Evolutionary conservation across 2,888 invertebrate species (phyloP).

Genomic region (Syrista parreyssii): DNA sequence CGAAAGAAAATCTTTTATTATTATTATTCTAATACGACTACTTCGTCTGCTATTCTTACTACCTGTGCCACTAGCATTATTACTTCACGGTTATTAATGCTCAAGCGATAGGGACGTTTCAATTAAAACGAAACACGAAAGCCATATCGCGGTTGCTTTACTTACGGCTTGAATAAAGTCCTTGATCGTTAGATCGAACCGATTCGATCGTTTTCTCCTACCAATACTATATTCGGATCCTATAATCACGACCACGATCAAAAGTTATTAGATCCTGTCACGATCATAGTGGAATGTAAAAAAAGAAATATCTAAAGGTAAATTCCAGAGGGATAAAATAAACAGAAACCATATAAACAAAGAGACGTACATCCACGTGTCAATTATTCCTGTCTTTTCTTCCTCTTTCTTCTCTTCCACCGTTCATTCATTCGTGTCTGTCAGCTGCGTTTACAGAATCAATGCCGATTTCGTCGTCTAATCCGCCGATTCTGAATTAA

Average conservation of each 20-base stretch:
- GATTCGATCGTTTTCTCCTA: background rate
- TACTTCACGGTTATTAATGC: slow-evolving; percentile 27
- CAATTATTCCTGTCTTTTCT: background rate
- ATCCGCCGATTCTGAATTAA: background rate
- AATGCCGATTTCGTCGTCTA: background rate
- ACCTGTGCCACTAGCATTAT: background rate
- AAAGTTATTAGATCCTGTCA: background rate
- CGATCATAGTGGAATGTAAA: background rate
- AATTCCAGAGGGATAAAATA: background rate
- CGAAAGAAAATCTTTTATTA: background rate
- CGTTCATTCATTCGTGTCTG: background rate
- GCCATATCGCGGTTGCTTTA: background rate
- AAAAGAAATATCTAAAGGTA: background rate
- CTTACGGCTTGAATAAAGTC: background rate
- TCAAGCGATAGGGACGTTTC: slow-evolving; percentile 25
- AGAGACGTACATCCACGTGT: background rate
- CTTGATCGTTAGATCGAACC: background rate
- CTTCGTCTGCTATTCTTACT: background rate
- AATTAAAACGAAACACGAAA: slow-evolving; percentile 20
- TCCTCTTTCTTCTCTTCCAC: background rate
- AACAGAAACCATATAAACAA: background rate
- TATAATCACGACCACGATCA: background rate
- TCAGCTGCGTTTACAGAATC: background rate
- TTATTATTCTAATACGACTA: background rate
- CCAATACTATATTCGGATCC: background rate